phyloP scores from a whole-genome alignment of 2,888 invertebrate genomes.

The Cerastis rubricosa region DNA sequence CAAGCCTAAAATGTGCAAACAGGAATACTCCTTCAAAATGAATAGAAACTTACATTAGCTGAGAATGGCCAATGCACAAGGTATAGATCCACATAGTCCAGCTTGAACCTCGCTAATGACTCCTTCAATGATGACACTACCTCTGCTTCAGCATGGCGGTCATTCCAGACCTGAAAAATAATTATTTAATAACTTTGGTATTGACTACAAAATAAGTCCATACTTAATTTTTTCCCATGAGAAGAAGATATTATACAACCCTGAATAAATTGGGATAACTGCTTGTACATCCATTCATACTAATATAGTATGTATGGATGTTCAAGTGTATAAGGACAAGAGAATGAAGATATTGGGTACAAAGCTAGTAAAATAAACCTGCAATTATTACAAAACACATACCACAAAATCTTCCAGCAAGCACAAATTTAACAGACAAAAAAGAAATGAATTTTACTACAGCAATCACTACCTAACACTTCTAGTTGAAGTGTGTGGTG shows the following conservation, averaged over 20 bases:
- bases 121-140: constrained; percentile 92
- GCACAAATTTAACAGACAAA: background rate
- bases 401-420: background rate
- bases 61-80: constrained; percentile 96
- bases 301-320: too few relatives aligned
- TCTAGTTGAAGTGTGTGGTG: too few relatives aligned
- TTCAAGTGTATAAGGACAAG: too few relatives aligned
- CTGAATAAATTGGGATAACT: background rate
- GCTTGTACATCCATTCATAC: too few relatives aligned
- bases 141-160: constrained; percentile 91
- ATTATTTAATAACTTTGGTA: background rate
- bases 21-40: background rate
- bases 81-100: constrained; percentile 95
- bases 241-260: background rate
- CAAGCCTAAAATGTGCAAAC: background rate
- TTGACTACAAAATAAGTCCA: background rate
- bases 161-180: constrained; percentile 84
- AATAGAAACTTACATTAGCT: constrained; percentile 76
- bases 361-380: background rate
- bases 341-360: background rate
- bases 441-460: too few relatives aligned
- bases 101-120: constrained; percentile 92
- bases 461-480: too few relatives aligned
- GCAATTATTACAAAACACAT: background rate
- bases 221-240: too few relatives aligned